These are phyloP conservation scores for Pseudomyrmex cubaensis DNA, from an alignment of 1,140 invertebrate genomes.

Conservation along the genomic window DNA sequence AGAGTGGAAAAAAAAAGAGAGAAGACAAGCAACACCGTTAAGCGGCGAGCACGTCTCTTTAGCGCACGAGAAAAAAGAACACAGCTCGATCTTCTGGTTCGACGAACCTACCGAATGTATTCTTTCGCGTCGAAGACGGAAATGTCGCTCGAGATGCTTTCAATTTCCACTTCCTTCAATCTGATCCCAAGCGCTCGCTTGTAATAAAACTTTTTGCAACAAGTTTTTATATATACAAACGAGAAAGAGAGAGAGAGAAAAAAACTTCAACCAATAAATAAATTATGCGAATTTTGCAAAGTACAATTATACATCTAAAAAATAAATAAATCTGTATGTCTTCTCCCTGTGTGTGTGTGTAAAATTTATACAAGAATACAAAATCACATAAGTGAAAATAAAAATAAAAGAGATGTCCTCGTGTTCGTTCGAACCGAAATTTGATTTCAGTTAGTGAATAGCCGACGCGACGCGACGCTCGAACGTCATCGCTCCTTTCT, in stretches of 20 bases:
- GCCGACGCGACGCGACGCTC: background rate
- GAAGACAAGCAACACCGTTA: slow-evolving; percentile 50
- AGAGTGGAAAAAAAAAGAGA: background rate
- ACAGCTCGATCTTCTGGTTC: slow-evolving; percentile 32
- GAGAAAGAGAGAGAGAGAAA: too few relatives aligned
- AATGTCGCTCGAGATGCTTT: background rate
- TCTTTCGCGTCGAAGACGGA: slow-evolving; percentile 26
- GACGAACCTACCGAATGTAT: slow-evolving; percentile 25
- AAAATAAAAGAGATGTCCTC: too few relatives aligned
- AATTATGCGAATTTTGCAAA: too few relatives aligned
- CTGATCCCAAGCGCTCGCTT: background rate
- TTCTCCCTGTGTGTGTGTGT: too few relatives aligned
- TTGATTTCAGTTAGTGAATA: background rate
- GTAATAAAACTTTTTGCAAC: background rate
- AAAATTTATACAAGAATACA: too few relatives aligned
- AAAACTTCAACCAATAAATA: too few relatives aligned
- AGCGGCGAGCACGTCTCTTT: slow-evolving; percentile 26
- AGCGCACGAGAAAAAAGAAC: slow-evolving; percentile 15
- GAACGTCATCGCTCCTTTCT: slow-evolving; percentile 3
- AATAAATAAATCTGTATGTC: too few relatives aligned
- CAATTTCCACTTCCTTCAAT: background rate
- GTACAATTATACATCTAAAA: too few relatives aligned
- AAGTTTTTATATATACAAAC: too few relatives aligned
- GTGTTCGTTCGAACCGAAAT: too few relatives aligned
- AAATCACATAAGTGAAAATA: too few relatives aligned